These are phyloP conservation scores for Cerceris ruficornis DNA, from an alignment of 2,888 invertebrate species.

Conservation along the genomic window DNA sequence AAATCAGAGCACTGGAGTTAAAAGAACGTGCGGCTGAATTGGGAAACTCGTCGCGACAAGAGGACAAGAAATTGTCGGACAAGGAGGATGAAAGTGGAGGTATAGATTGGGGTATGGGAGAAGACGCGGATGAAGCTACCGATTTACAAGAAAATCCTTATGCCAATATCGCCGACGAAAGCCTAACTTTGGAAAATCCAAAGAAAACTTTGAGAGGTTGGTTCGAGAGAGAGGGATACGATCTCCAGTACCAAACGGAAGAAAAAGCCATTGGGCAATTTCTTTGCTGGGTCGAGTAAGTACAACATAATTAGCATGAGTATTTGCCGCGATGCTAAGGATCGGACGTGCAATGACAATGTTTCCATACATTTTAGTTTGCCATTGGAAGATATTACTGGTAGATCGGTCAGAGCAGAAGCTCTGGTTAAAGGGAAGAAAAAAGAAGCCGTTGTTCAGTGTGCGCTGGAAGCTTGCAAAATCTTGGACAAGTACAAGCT, in stretches of 20 bases:
- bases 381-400: constrained; percentile 90
- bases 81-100: constrained; percentile 87
- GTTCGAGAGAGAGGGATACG: constrained; percentile 95
- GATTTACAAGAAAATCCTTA: constrained; percentile 93
- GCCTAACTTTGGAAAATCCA: constrained; percentile 95
- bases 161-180: constrained; percentile 92
- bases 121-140: constrained; percentile 93
- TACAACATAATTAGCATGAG: constrained; percentile 23
- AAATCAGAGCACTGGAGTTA: constrained; percentile 72
- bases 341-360: background rate
- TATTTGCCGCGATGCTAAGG: no score
- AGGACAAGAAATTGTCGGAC: constrained; percentile 82
- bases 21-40: constrained; percentile 70
- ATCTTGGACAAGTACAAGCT: constrained; percentile 94
- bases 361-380: constrained; percentile 83
- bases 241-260: constrained; percentile 92
- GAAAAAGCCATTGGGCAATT: constrained; percentile 94
- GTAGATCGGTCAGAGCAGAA: constrained; percentile 91
- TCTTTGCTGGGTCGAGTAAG: constrained; percentile 88
- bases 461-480: constrained; percentile 97
- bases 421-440: constrained; percentile 95
- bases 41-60: background rate
- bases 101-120: constrained; percentile 97
- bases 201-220: constrained; percentile 96
- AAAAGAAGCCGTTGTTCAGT: constrained; percentile 95